A percentile compares a stretch with the other conserved stretches of the same genome.
phyloP scores from a whole-genome alignment of 2,888 invertebrate species.

The Aelia acuminata region DNA sequence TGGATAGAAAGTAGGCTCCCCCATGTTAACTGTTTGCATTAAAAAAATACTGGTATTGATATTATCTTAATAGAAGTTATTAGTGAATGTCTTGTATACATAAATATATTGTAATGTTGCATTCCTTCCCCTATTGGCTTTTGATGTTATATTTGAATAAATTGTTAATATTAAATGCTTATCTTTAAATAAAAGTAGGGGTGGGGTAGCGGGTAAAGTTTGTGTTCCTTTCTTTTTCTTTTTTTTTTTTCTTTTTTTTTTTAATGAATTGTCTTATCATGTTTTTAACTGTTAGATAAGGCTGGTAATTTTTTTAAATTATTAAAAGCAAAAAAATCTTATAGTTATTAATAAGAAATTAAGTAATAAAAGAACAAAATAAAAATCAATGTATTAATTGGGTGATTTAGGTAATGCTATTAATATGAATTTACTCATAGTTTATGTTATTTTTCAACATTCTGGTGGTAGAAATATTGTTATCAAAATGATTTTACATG shows the following conservation, averaged over 20 bases:
- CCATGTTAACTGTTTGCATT: neutral
- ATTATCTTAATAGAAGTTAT: slow-evolving; percentile 9
- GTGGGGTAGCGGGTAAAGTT: slow-evolving; percentile 42
- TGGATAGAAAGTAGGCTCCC: neutral
- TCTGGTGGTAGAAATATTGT: neutral
- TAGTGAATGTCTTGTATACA: slow-evolving; percentile 1
- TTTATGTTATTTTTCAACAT: neutral
- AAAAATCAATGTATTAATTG: neutral
- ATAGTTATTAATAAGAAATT: neutral
- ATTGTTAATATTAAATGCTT: slow-evolving; percentile 37
- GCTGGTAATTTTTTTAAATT: neutral
- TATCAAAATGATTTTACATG: neutral
- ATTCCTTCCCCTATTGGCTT: slow-evolving; percentile 27
- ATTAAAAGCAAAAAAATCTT: neutral
- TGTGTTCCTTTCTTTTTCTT: slow-evolving; percentile 41
- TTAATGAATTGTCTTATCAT: neutral
- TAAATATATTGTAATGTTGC: neutral
- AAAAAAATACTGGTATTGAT: neutral
- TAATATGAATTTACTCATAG: neutral
- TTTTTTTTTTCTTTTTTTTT: slow-evolving; percentile 30
- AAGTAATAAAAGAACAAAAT: neutral
- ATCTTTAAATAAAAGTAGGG: slow-evolving; percentile 46
- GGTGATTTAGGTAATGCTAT: neutral
- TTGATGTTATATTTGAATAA: slow-evolving; percentile 42
- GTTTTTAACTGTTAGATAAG: neutral